Conservation (phyloP, 2,113 vertebrate genomes). For the Bostrychus sinensis region DNA sequence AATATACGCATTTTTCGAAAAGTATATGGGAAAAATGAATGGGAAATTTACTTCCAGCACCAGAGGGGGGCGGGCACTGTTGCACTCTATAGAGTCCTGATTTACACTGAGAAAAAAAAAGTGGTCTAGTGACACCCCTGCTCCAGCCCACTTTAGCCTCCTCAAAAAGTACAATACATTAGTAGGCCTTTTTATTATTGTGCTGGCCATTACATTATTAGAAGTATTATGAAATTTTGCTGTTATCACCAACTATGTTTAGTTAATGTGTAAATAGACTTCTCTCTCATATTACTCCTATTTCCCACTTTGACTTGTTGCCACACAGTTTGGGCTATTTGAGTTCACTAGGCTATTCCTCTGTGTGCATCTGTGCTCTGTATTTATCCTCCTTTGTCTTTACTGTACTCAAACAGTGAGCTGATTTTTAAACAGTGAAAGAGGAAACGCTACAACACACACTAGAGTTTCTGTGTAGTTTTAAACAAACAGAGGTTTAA, state of each 20-base stretch:
- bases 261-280: neutral
- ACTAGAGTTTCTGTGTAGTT: neutral
- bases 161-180: too few relatives aligned
- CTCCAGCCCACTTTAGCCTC: too few relatives aligned
- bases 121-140: too few relatives aligned
- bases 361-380: neutral
- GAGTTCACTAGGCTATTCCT: neutral
- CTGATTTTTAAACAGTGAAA: constrained; percentile 9
- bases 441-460: neutral
- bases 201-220: neutral
- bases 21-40: too few relatives aligned
- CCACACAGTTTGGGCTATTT: neutral
- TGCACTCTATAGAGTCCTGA: too few relatives aligned
- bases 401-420: constrained; percentile 26
- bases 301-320: constrained; percentile 13
- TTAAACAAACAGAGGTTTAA: neutral
- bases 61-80: too few relatives aligned
- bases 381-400: constrained; percentile 2
- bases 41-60: too few relatives aligned
- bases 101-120: too few relatives aligned
- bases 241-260: too few relatives aligned
- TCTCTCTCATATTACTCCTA: neutral
- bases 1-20: too few relatives aligned
- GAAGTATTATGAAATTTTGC: too few relatives aligned
- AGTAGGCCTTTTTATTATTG: too few relatives aligned